A percentile compares a stretch with the other conserved stretches of the same genome.
These are phyloP conservation scores for Pristionchus entomophagus DNA, from an alignment of 2,888 invertebrate species.

Conservation along the genomic window DNA sequence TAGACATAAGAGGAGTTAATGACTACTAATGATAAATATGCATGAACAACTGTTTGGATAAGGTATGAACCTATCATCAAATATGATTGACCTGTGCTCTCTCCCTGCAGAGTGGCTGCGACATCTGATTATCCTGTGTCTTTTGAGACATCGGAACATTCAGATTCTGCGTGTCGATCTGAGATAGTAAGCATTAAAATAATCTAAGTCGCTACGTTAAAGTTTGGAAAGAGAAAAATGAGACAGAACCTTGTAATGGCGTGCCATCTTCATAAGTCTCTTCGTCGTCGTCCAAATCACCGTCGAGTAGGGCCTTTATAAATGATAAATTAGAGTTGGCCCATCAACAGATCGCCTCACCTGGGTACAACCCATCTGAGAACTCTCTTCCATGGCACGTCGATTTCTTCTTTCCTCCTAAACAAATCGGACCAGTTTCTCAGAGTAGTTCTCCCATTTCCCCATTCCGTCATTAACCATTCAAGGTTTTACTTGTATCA, in stretches of 20 bases:
- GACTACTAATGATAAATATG: neutral
- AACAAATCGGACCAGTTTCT: too few relatives aligned
- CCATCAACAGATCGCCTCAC: neutral
- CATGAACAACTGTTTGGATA: neutral
- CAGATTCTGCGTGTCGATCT: slow-evolving; percentile 12
- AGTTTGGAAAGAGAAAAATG: too few relatives aligned
- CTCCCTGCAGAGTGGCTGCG: neutral
- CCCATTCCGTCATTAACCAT: too few relatives aligned
- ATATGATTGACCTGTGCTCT: neutral
- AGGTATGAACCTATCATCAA: neutral
- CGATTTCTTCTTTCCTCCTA: slow-evolving; percentile 15
- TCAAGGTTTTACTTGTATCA: too few relatives aligned
- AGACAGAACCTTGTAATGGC: neutral
- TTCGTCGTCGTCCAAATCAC: slow-evolving; percentile 8
- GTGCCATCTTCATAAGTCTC: slow-evolving; percentile 15
- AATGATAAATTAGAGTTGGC: too few relatives aligned
- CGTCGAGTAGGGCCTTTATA: slow-evolving; percentile 4
- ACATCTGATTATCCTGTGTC: neutral
- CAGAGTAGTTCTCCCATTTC: too few relatives aligned
- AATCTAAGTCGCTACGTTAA: neutral
- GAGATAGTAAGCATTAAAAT: neutral
- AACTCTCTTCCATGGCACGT: slow-evolving; percentile 2
- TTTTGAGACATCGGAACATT: neutral
- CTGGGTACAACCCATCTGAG: slow-evolving; percentile 11
- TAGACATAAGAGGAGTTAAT: neutral